These are phyloP conservation scores for Forbesichthys agassizii DNA, from an alignment of 2,113 vertebrate genomes.

Conservation along the genomic window DNA sequence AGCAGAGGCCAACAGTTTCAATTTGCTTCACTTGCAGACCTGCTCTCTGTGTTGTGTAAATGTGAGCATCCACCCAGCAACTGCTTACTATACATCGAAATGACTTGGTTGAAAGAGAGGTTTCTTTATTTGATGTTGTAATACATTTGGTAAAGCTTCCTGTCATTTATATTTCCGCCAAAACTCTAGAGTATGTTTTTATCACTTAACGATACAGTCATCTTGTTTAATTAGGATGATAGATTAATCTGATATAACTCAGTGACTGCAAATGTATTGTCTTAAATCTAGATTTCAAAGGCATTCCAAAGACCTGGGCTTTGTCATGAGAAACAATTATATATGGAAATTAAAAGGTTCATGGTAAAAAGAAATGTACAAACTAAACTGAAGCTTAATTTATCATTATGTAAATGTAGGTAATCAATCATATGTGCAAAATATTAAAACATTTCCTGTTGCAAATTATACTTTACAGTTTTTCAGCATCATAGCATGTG, in stretches of 20 bases:
- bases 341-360: conserved; percentile 12
- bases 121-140: conserved; percentile 72
- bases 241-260: conserved; percentile 7
- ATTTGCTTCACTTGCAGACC: conserved; percentile 92
- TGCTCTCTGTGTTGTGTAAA: conserved; percentile 91
- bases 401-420: conserved; percentile 9
- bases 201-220: background rate
- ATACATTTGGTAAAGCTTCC: conserved; percentile 72
- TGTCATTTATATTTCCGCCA: conserved; percentile 41
- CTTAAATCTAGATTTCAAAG: background rate
- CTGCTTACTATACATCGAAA: conserved; percentile 39
- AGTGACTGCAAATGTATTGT: conserved; percentile 30
- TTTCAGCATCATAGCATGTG: background rate
- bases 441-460: background rate
- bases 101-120: conserved; percentile 53
- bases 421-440: conserved; percentile 7
- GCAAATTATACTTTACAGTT: background rate
- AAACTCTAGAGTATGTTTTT: background rate
- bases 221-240: conserved; percentile 38
- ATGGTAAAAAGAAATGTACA: background rate
- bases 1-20: conserved; percentile 90
- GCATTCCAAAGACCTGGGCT: conserved; percentile 24
- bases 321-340: conserved; percentile 19
- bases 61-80: conserved; percentile 71
- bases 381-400: too few relatives aligned